A percentile compares a stretch with the other conserved stretches of the same genome.
These are phyloP conservation scores for Limenitis camilla DNA, from an alignment of 2,888 invertebrate genomes.

Conservation along the genomic window DNA sequence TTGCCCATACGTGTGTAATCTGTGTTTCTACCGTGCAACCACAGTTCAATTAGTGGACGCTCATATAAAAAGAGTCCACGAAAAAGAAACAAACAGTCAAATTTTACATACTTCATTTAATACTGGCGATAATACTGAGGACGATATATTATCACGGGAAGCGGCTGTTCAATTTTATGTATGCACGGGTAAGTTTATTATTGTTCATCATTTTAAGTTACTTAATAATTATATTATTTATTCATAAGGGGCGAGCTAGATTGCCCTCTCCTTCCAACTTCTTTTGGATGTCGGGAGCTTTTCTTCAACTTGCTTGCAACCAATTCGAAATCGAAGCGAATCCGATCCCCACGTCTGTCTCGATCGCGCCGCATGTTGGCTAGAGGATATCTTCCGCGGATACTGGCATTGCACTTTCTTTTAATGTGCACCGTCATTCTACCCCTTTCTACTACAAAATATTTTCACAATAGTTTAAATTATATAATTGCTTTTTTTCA, in stretches of 20 bases:
- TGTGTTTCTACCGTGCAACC: conserved; percentile 80
- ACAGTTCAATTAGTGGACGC: conserved; percentile 75
- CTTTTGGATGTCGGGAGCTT: too few relatives aligned
- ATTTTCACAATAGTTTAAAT: neutral
- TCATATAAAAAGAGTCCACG: conserved; percentile 67
- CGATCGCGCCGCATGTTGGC: too few relatives aligned
- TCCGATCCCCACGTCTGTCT: too few relatives aligned
- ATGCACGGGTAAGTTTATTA: conserved; percentile 43
- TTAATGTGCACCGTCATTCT: too few relatives aligned
- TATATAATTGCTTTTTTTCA: conserved; percentile 19
- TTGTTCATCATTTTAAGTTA: neutral
- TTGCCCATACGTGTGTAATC: conserved; percentile 77
- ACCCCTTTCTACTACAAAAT: too few relatives aligned
- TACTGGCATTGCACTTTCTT: too few relatives aligned
- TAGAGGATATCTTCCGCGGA: too few relatives aligned
- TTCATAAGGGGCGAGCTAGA: too few relatives aligned
- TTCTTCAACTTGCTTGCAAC: too few relatives aligned
- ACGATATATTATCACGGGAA: conserved; percentile 40
- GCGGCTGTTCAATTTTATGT: conserved; percentile 49
- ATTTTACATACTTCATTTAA: conserved; percentile 35
- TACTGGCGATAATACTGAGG: conserved; percentile 25
- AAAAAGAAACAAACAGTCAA: conserved; percentile 23
- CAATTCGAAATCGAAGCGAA: too few relatives aligned
- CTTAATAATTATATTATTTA: neutral
- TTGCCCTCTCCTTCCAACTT: too few relatives aligned